These are phyloP conservation scores for Illadopsis cleaveri DNA, from an alignment of 2,113 vertebrate genomes.

Conservation along the genomic window DNA sequence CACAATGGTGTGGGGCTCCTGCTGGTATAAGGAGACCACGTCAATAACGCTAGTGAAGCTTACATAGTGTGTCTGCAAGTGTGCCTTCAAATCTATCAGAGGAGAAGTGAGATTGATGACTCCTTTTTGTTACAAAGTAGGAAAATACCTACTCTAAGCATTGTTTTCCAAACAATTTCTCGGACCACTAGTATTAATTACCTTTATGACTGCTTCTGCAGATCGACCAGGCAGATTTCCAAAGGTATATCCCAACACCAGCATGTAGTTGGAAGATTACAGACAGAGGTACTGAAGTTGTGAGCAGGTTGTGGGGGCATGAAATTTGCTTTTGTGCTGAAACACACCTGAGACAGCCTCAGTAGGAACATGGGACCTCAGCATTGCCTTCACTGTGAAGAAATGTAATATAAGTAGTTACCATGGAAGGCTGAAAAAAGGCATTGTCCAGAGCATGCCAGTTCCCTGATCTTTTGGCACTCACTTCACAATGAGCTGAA, in stretches of 20 bases:
- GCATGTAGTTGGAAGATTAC: background rate
- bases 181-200: background rate
- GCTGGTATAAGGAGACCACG: accelerated
- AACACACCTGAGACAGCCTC: background rate
- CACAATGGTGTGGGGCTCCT: background rate
- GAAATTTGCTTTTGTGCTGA: background rate
- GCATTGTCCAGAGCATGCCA: background rate
- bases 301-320: background rate
- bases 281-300: background rate
- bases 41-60: background rate
- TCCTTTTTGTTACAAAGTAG: background rate
- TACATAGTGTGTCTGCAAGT: background rate
- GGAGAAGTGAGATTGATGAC: background rate
- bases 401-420: background rate
- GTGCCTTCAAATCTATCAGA: background rate
- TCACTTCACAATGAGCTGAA: background rate
- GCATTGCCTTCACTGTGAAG: background rate
- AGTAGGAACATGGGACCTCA: background rate
- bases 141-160: background rate
- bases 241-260: background rate
- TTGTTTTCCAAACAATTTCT: background rate
- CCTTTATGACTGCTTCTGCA: background rate
- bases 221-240: background rate
- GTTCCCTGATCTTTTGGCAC: background rate
- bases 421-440: background rate